A percentile compares a stretch with the other conserved stretches of the same genome.
Evolutionary conservation across 2,888 invertebrate species (phyloP).

Genomic region (Lithodes maja): DNA sequence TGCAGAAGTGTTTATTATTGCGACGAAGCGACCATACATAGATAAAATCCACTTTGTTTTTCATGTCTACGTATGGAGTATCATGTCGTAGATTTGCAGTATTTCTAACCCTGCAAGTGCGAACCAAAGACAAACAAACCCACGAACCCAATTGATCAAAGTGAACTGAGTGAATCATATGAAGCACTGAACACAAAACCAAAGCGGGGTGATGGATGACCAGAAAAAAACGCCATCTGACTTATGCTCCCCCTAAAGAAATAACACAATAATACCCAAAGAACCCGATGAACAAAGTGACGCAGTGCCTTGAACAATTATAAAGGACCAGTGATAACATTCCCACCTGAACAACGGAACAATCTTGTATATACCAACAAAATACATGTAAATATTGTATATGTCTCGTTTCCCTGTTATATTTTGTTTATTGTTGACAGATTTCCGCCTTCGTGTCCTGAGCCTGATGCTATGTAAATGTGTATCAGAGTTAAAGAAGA

Average conservation of each 20-base stretch:
- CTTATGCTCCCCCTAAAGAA: background rate
- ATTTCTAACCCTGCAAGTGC: too few species aligned
- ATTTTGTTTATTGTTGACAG: background rate
- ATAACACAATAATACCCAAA: background rate
- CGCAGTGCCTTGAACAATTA: background rate
- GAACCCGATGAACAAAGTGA: background rate
- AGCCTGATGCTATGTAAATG: background rate
- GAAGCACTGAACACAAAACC: too few species aligned
- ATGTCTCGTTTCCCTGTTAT: background rate
- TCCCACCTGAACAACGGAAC: constrained; percentile 28
- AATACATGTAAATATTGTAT: constrained; percentile 14
- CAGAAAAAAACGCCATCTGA: background rate
- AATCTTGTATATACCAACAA: background rate
- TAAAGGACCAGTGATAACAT: background rate
- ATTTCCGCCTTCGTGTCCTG: background rate
- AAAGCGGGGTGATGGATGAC: too few species aligned
- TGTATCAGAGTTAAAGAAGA: too few species aligned
- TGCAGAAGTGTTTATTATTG: too few species aligned
- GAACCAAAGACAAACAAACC: too few species aligned
- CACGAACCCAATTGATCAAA: too few species aligned
- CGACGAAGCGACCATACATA: too few species aligned
- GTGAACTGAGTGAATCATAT: too few species aligned
- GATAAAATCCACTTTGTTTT: too few species aligned
- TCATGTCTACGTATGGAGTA: too few species aligned
- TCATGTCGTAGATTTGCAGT: too few species aligned